Evolutionary conservation across 2,113 vertebrate species (phyloP), one percentile per base, ranked within the genome.

Genomic region (Cnemophilus loriae): DNA sequence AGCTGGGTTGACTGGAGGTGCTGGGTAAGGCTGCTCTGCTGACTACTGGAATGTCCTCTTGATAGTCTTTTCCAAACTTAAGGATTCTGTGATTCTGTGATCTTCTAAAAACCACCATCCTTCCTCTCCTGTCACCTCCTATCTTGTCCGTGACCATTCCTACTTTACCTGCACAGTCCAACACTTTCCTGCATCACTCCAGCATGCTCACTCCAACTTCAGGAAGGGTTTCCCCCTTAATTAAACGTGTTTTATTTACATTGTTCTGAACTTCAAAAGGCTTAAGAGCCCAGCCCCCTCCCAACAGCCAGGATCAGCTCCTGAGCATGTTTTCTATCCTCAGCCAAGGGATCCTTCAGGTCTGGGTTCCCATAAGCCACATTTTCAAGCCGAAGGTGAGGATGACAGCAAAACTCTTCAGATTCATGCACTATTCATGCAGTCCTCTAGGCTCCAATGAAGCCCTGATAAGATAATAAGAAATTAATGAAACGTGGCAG

Each of bases 391-490:
- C 89, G 95, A 94, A 96, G 95, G 92, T 95, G 96, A 96, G 83
- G 59, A 28, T 92, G 90, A 92, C 95, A 94, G 83, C 65, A 60
- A 56, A 65, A 41, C 90, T 90, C 56, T 84, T 61, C 92, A 89
- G 95, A 93, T 96, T 96, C 90, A 96, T 95, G 82, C 86, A 95
- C 93, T 96, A 53, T 94, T 94, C 93, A 81, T 84, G 88, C 76
- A 92, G 92, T 90, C 76, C 80, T 96, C 82, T 33, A 69, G 90
- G 92, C 93, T 96, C 55, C 92, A 93, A 27, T 94, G 95, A 67
- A 96, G 82, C 89, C 84, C 87, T 95, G 90, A 94, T 59, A 95
- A 93, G 83, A 95, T 95, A 97, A 94, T 96, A 93, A 95, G 92
- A 93, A 96, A 86, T 94, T 95, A 96, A 96, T 96, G 95, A 88